A percentile compares a stretch with the other conserved stretches of the same genome.
phyloP scores from a whole-genome alignment of 2,888 invertebrate genomes.

The Dryadula phaetusa region DNA sequence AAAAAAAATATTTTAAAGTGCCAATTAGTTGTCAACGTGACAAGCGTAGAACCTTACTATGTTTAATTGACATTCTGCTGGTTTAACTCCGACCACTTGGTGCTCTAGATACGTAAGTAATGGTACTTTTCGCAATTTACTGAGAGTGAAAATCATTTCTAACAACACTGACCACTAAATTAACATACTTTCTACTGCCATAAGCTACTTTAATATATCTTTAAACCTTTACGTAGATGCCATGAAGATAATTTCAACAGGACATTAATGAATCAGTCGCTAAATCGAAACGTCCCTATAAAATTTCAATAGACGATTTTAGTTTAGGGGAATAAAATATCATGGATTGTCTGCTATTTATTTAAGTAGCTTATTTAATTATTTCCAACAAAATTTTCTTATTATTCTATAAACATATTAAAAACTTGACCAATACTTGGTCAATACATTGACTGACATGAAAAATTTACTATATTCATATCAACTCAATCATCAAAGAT shows the following conservation, averaged over 20 bases:
- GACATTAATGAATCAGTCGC: not conserved
- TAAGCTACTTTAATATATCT: conserved; percentile 46
- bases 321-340: not conserved
- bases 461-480: too few species aligned
- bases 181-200: conserved; percentile 67
- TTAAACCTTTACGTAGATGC: conserved; percentile 36
- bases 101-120: conserved; percentile 69
- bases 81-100: conserved; percentile 26
- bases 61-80: conserved; percentile 44
- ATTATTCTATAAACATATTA: too few species aligned
- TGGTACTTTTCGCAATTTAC: conserved; percentile 62
- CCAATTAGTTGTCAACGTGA: not conserved
- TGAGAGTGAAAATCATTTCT: conserved; percentile 66
- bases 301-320: not conserved
- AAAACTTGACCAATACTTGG: too few species aligned
- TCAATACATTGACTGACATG: too few species aligned
- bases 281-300: not conserved
- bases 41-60: conserved; percentile 4
- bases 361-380: too few species aligned
- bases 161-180: conserved; percentile 60
- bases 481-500: too few species aligned
- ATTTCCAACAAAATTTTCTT: too few species aligned
- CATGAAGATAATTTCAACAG: conserved; percentile 39
- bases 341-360: too few species aligned
- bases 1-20: not conserved